These are phyloP conservation scores for Donacobius atricapilla DNA, from an alignment of 2,113 vertebrate genomes.

Conservation along the genomic window DNA sequence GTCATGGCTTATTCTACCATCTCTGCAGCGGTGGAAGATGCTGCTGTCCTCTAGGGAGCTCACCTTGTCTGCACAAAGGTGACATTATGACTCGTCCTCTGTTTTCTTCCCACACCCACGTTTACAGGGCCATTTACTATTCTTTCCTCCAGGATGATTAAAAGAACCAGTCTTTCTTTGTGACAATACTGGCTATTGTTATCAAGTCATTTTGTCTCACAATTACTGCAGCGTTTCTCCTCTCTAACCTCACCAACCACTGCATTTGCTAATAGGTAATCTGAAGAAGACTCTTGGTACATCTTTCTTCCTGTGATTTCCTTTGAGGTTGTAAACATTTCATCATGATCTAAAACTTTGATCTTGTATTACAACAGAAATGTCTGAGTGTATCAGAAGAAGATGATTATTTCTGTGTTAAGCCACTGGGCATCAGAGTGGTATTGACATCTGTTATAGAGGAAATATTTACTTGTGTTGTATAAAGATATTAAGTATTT, in stretches of 20 bases:
- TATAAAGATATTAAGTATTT: neutral
- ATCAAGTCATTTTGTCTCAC: neutral
- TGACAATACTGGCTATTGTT: neutral
- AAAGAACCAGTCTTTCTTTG: neutral
- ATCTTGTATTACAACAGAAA: neutral
- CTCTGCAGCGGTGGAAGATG: fast-evolving
- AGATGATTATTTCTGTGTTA: neutral
- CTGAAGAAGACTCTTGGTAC: neutral
- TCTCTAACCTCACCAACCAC: neutral
- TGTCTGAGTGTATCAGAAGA: neutral
- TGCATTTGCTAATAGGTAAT: neutral
- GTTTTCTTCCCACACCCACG: neutral
- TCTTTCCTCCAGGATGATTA: neutral
- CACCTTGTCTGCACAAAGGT: neutral
- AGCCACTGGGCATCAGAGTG: neutral
- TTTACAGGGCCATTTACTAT: neutral
- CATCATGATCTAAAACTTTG: neutral
- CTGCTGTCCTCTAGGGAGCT: neutral
- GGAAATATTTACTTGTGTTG: neutral
- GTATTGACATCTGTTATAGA: neutral
- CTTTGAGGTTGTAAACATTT: neutral
- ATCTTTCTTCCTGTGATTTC: neutral
- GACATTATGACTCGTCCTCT: neutral
- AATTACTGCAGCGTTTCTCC: neutral
- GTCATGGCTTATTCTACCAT: neutral